Evolutionary conservation across 2,113 vertebrate species (phyloP).

Genomic region (Dasypus novemcinctus): DNA sequence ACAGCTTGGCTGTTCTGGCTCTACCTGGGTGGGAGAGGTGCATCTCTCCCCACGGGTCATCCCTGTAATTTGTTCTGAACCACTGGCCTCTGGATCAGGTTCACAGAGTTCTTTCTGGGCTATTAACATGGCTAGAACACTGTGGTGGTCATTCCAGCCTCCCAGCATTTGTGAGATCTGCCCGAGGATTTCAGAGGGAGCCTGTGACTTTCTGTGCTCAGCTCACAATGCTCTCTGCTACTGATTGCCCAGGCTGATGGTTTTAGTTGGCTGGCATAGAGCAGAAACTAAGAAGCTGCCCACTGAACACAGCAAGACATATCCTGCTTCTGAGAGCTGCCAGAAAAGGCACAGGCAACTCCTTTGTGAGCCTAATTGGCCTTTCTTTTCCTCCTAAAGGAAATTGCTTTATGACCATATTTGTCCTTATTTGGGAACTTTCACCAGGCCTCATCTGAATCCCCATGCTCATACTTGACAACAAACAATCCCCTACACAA

Average conservation of each 20-base stretch:
- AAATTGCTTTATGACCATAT: conserved; percentile 1
- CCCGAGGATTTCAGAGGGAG: not conserved
- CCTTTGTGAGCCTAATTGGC: conserved; percentile 29
- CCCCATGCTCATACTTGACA: not conserved
- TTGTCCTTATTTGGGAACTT: conserved; percentile 41
- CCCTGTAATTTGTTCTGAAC: not conserved
- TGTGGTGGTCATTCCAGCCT: not conserved
- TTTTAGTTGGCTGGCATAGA: not conserved
- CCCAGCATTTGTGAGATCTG: not conserved
- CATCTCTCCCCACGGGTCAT: not conserved
- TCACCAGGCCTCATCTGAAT: not conserved
- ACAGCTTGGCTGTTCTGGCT: not conserved
- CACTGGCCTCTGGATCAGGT: not conserved
- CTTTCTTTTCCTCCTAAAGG: not conserved
- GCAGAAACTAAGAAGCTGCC: conserved; percentile 26
- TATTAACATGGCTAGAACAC: not conserved
- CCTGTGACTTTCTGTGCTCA: not conserved
- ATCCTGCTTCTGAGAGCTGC: not conserved
- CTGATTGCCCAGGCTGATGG: not conserved
- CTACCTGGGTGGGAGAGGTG: not conserved
- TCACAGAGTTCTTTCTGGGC: conserved; percentile 42
- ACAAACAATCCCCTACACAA: conserved; percentile 1
- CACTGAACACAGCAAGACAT: conserved; percentile 18
- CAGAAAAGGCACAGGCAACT: not conserved
- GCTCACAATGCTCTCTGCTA: not conserved